These are phyloP conservation scores for Recurvirostra avosetta DNA, from an alignment of 2,113 vertebrate genomes.

Conservation along the genomic window DNA sequence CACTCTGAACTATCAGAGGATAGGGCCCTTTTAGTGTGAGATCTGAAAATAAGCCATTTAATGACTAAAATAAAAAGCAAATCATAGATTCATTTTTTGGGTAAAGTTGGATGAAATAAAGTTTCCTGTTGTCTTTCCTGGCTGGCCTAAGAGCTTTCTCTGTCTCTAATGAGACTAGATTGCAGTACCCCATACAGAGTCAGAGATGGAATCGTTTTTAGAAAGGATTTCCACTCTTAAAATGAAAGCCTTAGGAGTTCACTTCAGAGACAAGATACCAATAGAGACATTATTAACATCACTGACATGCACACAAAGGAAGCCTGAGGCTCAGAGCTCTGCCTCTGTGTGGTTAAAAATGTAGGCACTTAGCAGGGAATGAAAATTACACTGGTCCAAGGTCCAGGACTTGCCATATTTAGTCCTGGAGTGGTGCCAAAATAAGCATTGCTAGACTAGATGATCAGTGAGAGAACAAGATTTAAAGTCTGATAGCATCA, in stretches of 20 bases:
- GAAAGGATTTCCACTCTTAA: constrained; percentile 58
- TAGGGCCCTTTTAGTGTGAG: neutral
- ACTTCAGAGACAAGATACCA: constrained; percentile 70
- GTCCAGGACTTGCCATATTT: constrained; percentile 60
- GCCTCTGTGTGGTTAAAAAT: constrained; percentile 66
- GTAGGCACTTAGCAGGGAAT: constrained; percentile 70
- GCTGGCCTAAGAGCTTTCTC: constrained; percentile 41
- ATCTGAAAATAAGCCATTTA: constrained; percentile 4
- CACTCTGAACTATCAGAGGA: neutral
- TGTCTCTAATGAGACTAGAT: constrained; percentile 57
- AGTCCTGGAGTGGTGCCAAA: constrained; percentile 64
- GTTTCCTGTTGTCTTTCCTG: constrained; percentile 51
- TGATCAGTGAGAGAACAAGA: constrained; percentile 1
- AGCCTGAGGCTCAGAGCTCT: constrained; percentile 58
- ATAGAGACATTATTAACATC: constrained; percentile 71
- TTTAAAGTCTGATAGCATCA: neutral
- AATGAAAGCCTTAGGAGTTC: constrained; percentile 66
- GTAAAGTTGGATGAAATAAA: constrained; percentile 45
- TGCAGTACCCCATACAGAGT: constrained; percentile 35
- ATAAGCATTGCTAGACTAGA: constrained; percentile 35
- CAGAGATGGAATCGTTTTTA: constrained; percentile 50
- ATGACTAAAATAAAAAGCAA: constrained; percentile 10
- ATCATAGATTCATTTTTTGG: constrained; percentile 2
- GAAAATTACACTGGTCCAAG: constrained; percentile 61
- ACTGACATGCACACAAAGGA: constrained; percentile 68